These are phyloP conservation scores for Progne subis DNA, from an alignment of 2,113 vertebrate genomes.

Conservation along the genomic window DNA sequence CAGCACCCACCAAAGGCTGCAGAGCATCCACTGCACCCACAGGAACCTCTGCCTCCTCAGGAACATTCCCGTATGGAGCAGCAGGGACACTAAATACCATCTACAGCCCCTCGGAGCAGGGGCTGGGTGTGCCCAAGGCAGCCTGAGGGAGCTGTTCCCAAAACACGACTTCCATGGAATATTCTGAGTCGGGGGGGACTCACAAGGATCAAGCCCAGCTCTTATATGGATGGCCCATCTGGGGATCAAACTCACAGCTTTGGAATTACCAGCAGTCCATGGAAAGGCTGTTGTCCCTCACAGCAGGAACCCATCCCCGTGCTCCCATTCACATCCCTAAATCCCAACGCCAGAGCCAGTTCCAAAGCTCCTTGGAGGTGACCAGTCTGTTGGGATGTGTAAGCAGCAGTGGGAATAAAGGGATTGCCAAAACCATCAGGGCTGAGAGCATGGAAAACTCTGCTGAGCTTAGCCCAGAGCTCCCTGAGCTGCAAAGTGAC, in stretches of 20 bases:
- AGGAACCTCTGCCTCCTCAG: not conserved
- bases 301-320: not conserved
- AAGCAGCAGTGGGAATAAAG: not conserved
- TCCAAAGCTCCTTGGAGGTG: not conserved
- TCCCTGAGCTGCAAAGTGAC: too few species aligned
- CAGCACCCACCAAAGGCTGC: not conserved
- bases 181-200: not conserved
- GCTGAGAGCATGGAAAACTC: not conserved
- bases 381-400: not conserved
- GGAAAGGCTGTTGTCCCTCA: not conserved
- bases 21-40: not conserved
- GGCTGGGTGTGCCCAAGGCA: not conserved
- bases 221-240: too few species aligned
- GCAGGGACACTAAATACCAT: not conserved
- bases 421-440: not conserved
- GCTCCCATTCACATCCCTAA: not conserved
- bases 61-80: rapidly evolving
- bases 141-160: not conserved
- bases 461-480: too few species aligned
- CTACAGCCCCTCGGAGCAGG: rapidly evolving
- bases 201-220: not conserved
- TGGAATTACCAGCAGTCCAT: not conserved
- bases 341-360: rapidly evolving
- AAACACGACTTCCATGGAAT: rapidly evolving
- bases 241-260: not conserved